These are phyloP conservation scores for Radopholus similis DNA, from an alignment of 1,140 invertebrate species.

Conservation along the genomic window DNA sequence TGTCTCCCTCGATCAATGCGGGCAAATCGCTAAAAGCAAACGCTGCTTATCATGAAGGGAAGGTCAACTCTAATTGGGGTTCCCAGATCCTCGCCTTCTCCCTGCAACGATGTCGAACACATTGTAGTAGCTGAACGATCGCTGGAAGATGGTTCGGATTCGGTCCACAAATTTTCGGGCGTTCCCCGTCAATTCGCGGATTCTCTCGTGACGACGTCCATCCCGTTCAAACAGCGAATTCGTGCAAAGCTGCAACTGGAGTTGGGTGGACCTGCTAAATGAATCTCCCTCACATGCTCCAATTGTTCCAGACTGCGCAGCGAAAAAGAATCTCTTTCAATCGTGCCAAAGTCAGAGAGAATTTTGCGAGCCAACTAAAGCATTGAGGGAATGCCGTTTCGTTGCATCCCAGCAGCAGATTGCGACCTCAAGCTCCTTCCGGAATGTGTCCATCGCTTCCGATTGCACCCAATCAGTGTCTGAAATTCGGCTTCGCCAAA, in stretches of 20 bases:
- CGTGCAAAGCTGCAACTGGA: conserved; percentile 8
- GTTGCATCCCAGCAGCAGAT: too few species aligned
- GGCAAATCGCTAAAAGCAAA: conserved; percentile 25
- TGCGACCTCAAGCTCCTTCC: conserved; percentile 12
- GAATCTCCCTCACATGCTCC: background rate
- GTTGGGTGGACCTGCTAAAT: background rate
- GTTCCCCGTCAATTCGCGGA: background rate
- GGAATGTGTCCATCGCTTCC: conserved; percentile 17
- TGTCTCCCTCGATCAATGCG: conserved; percentile 26
- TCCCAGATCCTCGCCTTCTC: background rate
- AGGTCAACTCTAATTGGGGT: background rate
- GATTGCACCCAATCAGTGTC: conserved; percentile 21
- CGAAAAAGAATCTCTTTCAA: conserved; percentile 8
- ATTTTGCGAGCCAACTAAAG: conserved; percentile 14
- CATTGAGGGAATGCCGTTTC: background rate
- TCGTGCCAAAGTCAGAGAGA: conserved; percentile 1
- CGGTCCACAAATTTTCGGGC: conserved; percentile 22
- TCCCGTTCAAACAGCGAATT: conserved; percentile 33
- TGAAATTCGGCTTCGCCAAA: conserved; percentile 1
- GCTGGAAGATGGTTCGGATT: conserved; percentile 27
- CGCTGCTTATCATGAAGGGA: background rate
- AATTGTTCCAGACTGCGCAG: conserved; percentile 28
- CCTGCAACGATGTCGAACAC: conserved; percentile 24
- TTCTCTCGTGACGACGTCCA: conserved; percentile 14
- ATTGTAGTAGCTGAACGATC: conserved; percentile 20